These are phyloP conservation scores for Portevinia maculata DNA, from an alignment of 2,888 invertebrate species.

Conservation along the genomic window DNA sequence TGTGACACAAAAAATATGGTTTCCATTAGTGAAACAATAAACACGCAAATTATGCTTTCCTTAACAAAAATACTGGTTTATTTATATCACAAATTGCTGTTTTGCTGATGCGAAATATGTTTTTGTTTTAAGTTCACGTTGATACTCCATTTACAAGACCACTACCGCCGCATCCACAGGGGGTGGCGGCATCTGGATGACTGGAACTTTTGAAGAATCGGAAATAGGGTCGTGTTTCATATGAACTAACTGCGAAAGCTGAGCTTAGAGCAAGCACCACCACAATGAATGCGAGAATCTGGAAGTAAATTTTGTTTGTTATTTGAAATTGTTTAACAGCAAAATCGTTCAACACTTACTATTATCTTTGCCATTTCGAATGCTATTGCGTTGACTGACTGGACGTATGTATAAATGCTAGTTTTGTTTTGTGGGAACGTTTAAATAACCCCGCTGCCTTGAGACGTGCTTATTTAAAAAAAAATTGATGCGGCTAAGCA, in stretches of 20 bases:
- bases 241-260: slow-evolving; percentile 11
- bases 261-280: slow-evolving; percentile 33
- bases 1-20: slow-evolving; percentile 44
- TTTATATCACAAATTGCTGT: slow-evolving; percentile 23
- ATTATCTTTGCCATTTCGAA: slow-evolving; percentile 42
- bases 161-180: slow-evolving; percentile 49
- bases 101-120: slow-evolving; percentile 17
- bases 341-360: slow-evolving; percentile 37
- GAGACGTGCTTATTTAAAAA: slow-evolving; percentile 49
- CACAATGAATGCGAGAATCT: slow-evolving; percentile 50
- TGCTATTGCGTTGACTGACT: slow-evolving; percentile 16
- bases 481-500: slow-evolving; percentile 28
- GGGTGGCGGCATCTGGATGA: not conserved
- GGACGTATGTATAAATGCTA: slow-evolving; percentile 16
- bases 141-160: not conserved
- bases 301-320: slow-evolving; percentile 11
- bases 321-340: not conserved
- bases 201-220: slow-evolving; percentile 10
- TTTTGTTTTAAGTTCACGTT: slow-evolving; percentile 7
- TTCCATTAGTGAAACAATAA: slow-evolving; percentile 25
- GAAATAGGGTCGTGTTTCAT: slow-evolving; percentile 5
- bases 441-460: slow-evolving; percentile 17
- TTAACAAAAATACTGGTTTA: slow-evolving; percentile 47
- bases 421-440: slow-evolving; percentile 7
- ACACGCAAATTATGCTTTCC: slow-evolving; percentile 41